Evolutionary conservation across 1,140 invertebrate genomes (phyloP).

Genomic region (Meloidogyne hapla): DNA sequence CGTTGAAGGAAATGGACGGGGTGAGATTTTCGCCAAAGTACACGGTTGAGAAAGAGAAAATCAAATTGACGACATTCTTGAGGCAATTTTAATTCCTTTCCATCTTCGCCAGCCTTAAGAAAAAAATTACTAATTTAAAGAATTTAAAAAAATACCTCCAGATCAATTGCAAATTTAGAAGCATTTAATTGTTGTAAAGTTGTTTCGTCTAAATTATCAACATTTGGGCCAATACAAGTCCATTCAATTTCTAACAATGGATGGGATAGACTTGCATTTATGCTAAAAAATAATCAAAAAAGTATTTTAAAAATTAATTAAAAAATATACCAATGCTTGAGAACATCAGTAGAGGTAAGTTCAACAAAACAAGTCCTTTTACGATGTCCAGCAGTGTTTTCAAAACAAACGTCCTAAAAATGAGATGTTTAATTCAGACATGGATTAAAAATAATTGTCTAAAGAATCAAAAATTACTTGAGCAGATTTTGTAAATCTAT

Average conservation of each 20-base stretch:
- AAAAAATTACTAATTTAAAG: background rate
- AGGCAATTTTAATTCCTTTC: constrained; percentile 39
- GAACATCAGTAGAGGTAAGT: constrained; percentile 65
- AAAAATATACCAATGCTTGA: constrained; percentile 57
- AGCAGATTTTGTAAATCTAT: constrained; percentile 56
- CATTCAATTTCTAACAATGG: constrained; percentile 65
- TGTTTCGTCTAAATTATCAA: constrained; percentile 58
- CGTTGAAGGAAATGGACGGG: constrained; percentile 61
- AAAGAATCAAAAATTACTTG: constrained; percentile 38
- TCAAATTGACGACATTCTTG: constrained; percentile 60
- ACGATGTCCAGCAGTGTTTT: constrained; percentile 73
- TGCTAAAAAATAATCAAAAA: background rate
- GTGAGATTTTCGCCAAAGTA: constrained; percentile 64
- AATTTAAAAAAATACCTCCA: constrained; percentile 32
- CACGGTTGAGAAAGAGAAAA: constrained; percentile 54
- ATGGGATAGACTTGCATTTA: constrained; percentile 60
- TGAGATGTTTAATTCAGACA: background rate
- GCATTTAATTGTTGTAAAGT: constrained; percentile 59
- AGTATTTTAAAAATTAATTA: constrained; percentile 9
- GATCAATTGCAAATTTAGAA: constrained; percentile 60
- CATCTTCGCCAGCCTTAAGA: constrained; percentile 5
- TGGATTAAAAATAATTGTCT: no score
- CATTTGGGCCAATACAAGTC: constrained; percentile 59
- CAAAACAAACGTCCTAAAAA: constrained; percentile 71
- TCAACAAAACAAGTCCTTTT: constrained; percentile 78